These are phyloP conservation scores for Lasioglossum pauxillum DNA, from an alignment of 2,888 invertebrate species.

Conservation along the genomic window DNA sequence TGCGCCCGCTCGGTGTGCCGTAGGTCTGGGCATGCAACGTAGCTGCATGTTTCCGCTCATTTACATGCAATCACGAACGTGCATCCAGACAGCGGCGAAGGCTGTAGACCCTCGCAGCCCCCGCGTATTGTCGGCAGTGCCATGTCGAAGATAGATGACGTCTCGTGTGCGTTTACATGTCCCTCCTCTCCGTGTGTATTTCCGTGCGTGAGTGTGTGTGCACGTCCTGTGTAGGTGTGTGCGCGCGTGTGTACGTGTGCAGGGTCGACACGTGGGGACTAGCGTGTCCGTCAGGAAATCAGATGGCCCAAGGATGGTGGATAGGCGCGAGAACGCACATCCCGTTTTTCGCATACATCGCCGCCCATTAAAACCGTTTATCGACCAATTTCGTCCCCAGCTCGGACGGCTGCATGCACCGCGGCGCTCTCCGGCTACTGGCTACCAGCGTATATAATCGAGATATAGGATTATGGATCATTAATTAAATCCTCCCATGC, in stretches of 20 bases:
- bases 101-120: slow-evolving; percentile 32
- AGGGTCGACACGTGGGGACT: slow-evolving; percentile 44
- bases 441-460: slow-evolving; percentile 54
- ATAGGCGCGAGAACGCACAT: neutral
- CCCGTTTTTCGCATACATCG: slow-evolving; percentile 18
- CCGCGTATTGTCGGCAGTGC: slow-evolving; percentile 44
- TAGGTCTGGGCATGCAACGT: slow-evolving; percentile 56
- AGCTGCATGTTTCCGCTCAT: slow-evolving; percentile 69
- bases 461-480: slow-evolving; percentile 60
- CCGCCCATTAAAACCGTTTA: slow-evolving; percentile 48
- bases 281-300: neutral
- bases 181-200: neutral
- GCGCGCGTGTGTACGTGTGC: neutral
- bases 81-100: slow-evolving; percentile 55
- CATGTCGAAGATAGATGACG: slow-evolving; percentile 64
- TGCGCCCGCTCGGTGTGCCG: slow-evolving; percentile 46
- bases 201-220: neutral
- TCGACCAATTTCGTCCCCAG: slow-evolving; percentile 49
- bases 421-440: slow-evolving; percentile 19
- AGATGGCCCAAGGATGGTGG: slow-evolving; percentile 21
- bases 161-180: slow-evolving; percentile 15
- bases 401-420: slow-evolving; percentile 31
- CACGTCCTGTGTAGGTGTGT: neutral
- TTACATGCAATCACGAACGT: slow-evolving; percentile 70
- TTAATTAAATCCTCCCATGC: slow-evolving; percentile 54